phyloP scores from a whole-genome alignment of 2,113 vertebrate species.

The Oreochromis niloticus region DNA sequence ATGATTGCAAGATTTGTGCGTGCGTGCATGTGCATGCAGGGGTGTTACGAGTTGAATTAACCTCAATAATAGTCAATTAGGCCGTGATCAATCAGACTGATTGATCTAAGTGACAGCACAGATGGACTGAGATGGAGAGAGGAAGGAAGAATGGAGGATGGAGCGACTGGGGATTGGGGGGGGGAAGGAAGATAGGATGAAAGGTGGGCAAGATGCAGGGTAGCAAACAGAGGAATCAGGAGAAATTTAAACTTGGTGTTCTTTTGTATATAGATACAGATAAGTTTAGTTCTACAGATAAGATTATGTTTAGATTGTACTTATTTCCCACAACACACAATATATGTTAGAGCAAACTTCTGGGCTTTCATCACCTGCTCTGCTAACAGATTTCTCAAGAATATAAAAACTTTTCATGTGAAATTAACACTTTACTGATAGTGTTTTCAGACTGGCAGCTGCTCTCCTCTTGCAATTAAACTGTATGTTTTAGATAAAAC shows the following conservation, averaged over 20 bases:
- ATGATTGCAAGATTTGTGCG: neutral
- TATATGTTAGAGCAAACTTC: neutral
- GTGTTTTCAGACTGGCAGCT: neutral
- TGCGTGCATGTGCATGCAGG: conserved; percentile 55
- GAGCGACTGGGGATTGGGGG: neutral
- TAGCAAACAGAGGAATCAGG: neutral
- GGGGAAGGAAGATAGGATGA: conserved; percentile 6
- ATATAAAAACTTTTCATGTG: neutral
- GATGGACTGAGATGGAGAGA: conserved; percentile 75
- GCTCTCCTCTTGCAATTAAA: neutral
- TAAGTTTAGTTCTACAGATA: neutral
- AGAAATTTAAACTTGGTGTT: neutral
- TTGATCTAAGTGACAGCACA: conserved; percentile 95
- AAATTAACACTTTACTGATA: neutral
- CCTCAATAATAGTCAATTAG: conserved; percentile 94
- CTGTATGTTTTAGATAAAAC: neutral
- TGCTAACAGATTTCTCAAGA: neutral
- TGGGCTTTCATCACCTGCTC: neutral
- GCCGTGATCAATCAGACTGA: conserved; percentile 99
- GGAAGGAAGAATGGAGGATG: conserved; percentile 33
- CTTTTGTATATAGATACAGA: neutral
- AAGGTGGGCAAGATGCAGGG: neutral
- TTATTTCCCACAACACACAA: neutral
- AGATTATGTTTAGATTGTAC: neutral
- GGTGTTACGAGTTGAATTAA: conserved; percentile 96